Evolutionary conservation across 2,888 invertebrate genomes (phyloP), one percentile per base, ranked within the genome.

Genomic region (Drosophila siamana): DNA sequence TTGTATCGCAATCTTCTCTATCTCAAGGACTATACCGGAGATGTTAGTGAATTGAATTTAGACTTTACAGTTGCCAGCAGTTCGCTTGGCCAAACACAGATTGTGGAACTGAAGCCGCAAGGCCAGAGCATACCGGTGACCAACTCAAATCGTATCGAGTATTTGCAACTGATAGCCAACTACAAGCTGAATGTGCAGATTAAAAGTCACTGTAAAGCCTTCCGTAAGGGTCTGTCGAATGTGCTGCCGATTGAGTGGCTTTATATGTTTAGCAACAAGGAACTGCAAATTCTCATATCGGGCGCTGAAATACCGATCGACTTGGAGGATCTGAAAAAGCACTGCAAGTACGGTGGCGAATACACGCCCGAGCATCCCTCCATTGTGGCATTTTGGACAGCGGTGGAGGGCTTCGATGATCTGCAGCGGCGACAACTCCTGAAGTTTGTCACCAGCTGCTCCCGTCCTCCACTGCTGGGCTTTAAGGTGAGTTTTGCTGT

Each of bases 401-500:
- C 97, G 38, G 94, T 99, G 7, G 94, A 95, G 59, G 94, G 94
- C 46, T 98, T 99, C 91, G 95, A 95, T 54, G 97, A 98, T 91
- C 93, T 94, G 56, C 97, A 98, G 92, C 95, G 96, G 70, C 94
- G 98, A 66, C 96, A 97, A 89, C 93, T 99, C 55, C 93, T 99
- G 7, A 98, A 98, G 93, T 99, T 99, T 93, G 99, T 99, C 41
- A 99, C 99, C 2, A 98, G 98, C 91, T 99, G 99, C 91, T 99
- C 99, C 0, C 93, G 99, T 65, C 98, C 99, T 3, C 99, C 99
- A 0, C 93, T 99, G 24, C 93, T 99, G 40, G 99, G 99, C 2
- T 99, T 99, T 90, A 98, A 98, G 95, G 98, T 98, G 91, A 87
- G 85, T n/a, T n/a, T n/a, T n/a, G n/a, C n/a, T n/a, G n/a, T n/a